A percentile compares a stretch with the other conserved stretches of the same genome.
Evolutionary conservation across 2,797 vertebrate genomes (phyloP).

Genomic region (Selene dorsalis): DNA sequence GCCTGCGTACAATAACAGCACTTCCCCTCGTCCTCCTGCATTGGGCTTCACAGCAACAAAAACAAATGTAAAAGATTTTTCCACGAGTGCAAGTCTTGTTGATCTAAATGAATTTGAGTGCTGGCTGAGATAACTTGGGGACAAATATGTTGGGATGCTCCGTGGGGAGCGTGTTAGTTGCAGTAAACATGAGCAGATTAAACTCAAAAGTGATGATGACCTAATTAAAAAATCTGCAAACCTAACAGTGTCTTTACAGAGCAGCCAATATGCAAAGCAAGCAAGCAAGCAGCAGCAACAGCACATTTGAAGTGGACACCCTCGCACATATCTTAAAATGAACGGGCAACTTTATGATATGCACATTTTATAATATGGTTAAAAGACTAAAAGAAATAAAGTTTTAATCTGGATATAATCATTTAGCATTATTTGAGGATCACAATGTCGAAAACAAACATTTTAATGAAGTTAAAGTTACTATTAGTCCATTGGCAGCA

Average conservation of each 20-base stretch:
- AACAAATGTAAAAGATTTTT: slow-evolving; percentile 41
- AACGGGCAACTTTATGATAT: slow-evolving; percentile 1
- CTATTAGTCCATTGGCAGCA: background rate
- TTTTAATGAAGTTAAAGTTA: background rate
- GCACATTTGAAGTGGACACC: slow-evolving; percentile 22
- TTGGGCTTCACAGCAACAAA: slow-evolving; percentile 43
- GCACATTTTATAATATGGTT: slow-evolving; percentile 3
- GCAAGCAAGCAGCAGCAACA: slow-evolving; percentile 23
- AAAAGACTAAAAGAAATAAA: background rate
- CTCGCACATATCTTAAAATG: background rate
- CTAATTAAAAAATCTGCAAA: slow-evolving; percentile 64
- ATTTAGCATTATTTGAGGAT: background rate
- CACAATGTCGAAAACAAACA: background rate
- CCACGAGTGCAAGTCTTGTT: slow-evolving; percentile 37
- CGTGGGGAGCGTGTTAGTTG: slow-evolving; percentile 40
- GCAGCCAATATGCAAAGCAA: slow-evolving; percentile 55
- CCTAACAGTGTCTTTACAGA: slow-evolving; percentile 48
- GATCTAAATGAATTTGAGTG: slow-evolving; percentile 45
- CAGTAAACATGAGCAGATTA: slow-evolving; percentile 67
- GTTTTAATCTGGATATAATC: background rate
- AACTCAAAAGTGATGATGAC: slow-evolving; percentile 70
- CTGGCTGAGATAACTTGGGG: slow-evolving; percentile 48
- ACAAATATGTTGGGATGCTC: slow-evolving; percentile 59
- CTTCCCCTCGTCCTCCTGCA: slow-evolving; percentile 36
- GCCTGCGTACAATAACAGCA: slow-evolving; percentile 18